A percentile compares a stretch with the other conserved stretches of the same genome.
phyloP scores from a whole-genome alignment of 2,797 vertebrate species.

The Gephyroberyx darwinii region DNA sequence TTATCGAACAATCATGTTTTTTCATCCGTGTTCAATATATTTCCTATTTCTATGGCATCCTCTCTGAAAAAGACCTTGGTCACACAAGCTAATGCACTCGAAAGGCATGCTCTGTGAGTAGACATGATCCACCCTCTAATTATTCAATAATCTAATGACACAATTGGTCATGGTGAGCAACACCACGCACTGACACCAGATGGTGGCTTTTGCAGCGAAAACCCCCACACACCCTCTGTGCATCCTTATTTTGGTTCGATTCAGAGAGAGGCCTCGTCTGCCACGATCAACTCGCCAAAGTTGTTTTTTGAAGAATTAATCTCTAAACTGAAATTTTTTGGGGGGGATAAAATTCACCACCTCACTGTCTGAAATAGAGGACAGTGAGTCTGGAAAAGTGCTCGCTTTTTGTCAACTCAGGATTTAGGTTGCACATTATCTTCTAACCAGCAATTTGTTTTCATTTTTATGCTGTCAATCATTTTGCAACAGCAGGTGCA shows the following conservation, averaged over 20 bases:
- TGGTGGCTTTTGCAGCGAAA: slow-evolving; percentile 74
- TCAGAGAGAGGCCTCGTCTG: slow-evolving; percentile 59
- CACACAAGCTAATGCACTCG: slow-evolving; percentile 62
- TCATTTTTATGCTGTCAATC: slow-evolving; percentile 35
- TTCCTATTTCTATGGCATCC: not conserved
- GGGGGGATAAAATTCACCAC: slow-evolving; percentile 12
- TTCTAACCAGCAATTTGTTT: slow-evolving; percentile 24
- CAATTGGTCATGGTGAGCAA: slow-evolving; percentile 82
- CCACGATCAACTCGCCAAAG: slow-evolving; percentile 55
- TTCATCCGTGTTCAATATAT: no score
- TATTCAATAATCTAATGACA: slow-evolving; percentile 83
- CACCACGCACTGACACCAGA: slow-evolving; percentile 77
- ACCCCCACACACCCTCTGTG: slow-evolving; percentile 67
- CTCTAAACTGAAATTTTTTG: slow-evolving; percentile 23
- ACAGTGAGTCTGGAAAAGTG: not conserved
- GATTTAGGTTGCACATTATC: not conserved
- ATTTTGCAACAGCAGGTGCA: slow-evolving; percentile 49
- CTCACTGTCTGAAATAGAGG: not conserved
- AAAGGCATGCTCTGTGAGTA: slow-evolving; percentile 70
- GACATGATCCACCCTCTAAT: slow-evolving; percentile 78
- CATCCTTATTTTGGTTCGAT: slow-evolving; percentile 54
- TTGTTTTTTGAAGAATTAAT: slow-evolving; percentile 45
- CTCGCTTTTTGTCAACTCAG: slow-evolving; percentile 16
- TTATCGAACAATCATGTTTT: no score
- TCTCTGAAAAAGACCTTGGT: slow-evolving; percentile 56